Base-by-base conservation (phyloP, 2,888 invertebrate species). In the Caenorhabditis sulstoni region DNA sequence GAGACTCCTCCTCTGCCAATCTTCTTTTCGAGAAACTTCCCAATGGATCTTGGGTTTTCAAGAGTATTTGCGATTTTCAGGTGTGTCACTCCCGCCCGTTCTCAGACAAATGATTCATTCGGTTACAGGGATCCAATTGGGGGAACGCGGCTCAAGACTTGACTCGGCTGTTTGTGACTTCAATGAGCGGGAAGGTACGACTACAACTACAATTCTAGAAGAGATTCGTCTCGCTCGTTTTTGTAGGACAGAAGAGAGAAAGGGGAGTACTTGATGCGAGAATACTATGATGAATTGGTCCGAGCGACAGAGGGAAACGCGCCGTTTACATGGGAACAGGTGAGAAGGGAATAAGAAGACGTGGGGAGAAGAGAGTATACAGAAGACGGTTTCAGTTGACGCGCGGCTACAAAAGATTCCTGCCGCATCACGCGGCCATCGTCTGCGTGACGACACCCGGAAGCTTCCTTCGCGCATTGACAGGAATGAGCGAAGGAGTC, bases 81-180 rank as follows among this genome's bases (percentile, higher is more conserved):
- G 76, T 77, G 23, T 18, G 3, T n/a, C 0, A 44, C n/a, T n/a
- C n/a, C n/a, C n/a, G n/a, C n/a, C n/a, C n/a, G n/a, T 7, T 35
- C 44, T 12, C 8, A n/a, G 12, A 39, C 16, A 7, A 37, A 41
- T 1, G 18, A 45, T 20, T 9, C 8, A 5, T n/a, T 22, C 8
- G 18, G 7, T 44, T 78, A 44, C 58, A 79, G 79, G 53, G 59
- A 11, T 47, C 59, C 8, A 79, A 79, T 47, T 58, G 58, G 57
- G 79, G 79, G n/a, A 74, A 68, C 35, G 68, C 57, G 0, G 68
- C 52, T 23, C 79, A 79, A 61, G 79, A 79, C 53, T 45, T 79
- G 39, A 49, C 73, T 29, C 67, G 79, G 18, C 44, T 79, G 5
- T 55, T 79, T 18, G 68, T 58, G 20, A 68, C 79, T 0, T 47